Percentiles rank a stretch among this genome's conserved stretches.
Conservation (phyloP, 2,113 vertebrate species). For the Pithys albifrons region DNA sequence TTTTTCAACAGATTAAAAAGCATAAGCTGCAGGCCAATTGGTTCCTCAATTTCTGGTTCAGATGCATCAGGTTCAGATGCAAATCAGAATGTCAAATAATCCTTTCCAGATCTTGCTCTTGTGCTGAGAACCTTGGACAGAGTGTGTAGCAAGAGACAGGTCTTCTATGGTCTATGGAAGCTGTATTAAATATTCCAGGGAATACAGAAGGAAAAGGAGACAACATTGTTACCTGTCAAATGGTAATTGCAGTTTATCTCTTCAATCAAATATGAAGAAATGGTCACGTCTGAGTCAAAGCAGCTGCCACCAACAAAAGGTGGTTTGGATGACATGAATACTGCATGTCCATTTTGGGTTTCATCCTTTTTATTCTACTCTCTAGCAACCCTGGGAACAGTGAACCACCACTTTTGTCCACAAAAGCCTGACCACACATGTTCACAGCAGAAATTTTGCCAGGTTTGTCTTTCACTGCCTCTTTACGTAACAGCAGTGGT, state of each 20-base stretch:
- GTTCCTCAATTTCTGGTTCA: not conserved
- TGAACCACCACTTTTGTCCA: slow-evolving; percentile 28
- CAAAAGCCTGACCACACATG: slow-evolving; percentile 20
- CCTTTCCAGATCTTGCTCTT: not conserved
- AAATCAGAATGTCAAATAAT: not conserved
- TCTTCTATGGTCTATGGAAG: not conserved
- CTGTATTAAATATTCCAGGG: not conserved
- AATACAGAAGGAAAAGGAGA: not conserved
- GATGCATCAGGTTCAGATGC: not conserved
- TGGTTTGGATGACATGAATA: not conserved
- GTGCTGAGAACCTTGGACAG: not conserved
- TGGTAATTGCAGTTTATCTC: not conserved
- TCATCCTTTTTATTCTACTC: not conserved
- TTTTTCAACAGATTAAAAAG: slow-evolving; percentile 2
- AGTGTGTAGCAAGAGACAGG: not conserved
- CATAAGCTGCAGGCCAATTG: not conserved
- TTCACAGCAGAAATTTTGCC: slow-evolving; percentile 3
- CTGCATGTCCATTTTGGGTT: not conserved
- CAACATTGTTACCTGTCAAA: not conserved
- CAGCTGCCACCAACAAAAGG: not conserved
- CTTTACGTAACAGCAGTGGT: not conserved
- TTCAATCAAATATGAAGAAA: not conserved
- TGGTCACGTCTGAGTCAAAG: not conserved
- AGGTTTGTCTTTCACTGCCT: not conserved
- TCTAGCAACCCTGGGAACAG: slow-evolving; percentile 10